A percentile compares a stretch with the other conserved stretches of the same genome.
phyloP scores from a whole-genome alignment of 1,140 invertebrate genomes.

The Bombus breviceps region DNA sequence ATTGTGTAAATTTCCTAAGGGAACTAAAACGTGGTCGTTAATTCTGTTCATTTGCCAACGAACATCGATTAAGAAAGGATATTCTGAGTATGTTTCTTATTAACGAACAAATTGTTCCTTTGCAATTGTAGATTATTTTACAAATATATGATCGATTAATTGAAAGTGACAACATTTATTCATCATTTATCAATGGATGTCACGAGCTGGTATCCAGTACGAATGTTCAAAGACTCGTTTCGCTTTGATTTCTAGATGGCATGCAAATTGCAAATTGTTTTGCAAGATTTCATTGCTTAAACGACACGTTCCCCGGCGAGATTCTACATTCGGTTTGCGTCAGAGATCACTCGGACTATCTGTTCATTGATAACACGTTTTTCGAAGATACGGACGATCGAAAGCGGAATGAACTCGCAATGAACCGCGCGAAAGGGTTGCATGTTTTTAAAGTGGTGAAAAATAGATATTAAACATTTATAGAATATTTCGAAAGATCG shows the following conservation, averaged over 20 bases:
- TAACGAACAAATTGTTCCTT: background rate
- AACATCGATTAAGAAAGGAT: too few species aligned
- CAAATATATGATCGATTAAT: background rate
- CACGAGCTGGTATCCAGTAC: background rate
- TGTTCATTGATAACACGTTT: slow-evolving; percentile 24
- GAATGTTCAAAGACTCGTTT: background rate
- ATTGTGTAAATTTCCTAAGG: background rate
- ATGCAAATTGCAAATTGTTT: slow-evolving; percentile 58
- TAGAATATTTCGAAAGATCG: background rate
- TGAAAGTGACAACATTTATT: background rate
- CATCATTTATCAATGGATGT: slow-evolving; percentile 7
- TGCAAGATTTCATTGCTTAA: slow-evolving; percentile 46
- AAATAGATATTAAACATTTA: background rate
- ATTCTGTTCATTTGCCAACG: background rate
- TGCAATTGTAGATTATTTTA: background rate
- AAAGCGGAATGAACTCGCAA: background rate
- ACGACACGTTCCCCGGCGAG: background rate
- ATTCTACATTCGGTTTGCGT: slow-evolving; percentile 39
- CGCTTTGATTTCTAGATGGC: slow-evolving; percentile 16
- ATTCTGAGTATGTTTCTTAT: too few species aligned
- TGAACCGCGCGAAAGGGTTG: background rate
- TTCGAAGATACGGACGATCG: too few species aligned
- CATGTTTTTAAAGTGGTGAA: background rate
- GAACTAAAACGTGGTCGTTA: background rate
- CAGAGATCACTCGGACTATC: slow-evolving; percentile 4